Evolutionary conservation across 1,140 invertebrate genomes (phyloP), one percentile per base, ranked within the genome.

Genomic region (Lineus longissimus): DNA sequence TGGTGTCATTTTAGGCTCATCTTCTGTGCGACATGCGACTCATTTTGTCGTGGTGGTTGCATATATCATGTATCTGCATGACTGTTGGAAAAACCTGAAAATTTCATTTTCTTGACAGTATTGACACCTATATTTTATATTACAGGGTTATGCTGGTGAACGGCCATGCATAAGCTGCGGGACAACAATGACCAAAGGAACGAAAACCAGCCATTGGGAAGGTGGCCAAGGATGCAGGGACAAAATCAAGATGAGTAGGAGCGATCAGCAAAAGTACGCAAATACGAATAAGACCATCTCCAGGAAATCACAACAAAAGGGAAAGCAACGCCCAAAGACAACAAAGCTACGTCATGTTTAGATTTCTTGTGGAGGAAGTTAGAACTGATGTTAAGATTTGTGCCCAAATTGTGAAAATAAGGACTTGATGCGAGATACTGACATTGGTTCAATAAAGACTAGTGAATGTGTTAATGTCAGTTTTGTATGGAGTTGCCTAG

Each of bases 221-320:
- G 81, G 81, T 47, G 81, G 81, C 0, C 70, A 71, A 61, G 81
- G 81, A 1, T 83, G 81, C 64, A 67, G 81, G 11, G 76, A 83
- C 70, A 79, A 77, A 67, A 71, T 80, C 7, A 61, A 69, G n/a
- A 83, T 83, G 81, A 72, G 70, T 69, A 75, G 74, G 59, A 65
- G 59, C 61, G 79, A 81, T 66, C 64, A 70, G 1, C 74, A 78
- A 40, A 81, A 81, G 57, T 79, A 75, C 63, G 59, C 61, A 29
- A 76, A 73, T 57, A 63, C 66, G 58, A 68, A 64, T 64, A 81
- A 81, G 65, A 81, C 79, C 2, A 58, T 70, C 29, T 77, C 75
- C 1, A 76, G 70, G 22, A 72, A 71, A 54, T 36, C 68, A 15
- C 68, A 75, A 59, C 64, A 67, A 25, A 19, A 67, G 13, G 36